phyloP scores from a whole-genome alignment of 2,797 vertebrate genomes.

The Todus mexicanus region DNA sequence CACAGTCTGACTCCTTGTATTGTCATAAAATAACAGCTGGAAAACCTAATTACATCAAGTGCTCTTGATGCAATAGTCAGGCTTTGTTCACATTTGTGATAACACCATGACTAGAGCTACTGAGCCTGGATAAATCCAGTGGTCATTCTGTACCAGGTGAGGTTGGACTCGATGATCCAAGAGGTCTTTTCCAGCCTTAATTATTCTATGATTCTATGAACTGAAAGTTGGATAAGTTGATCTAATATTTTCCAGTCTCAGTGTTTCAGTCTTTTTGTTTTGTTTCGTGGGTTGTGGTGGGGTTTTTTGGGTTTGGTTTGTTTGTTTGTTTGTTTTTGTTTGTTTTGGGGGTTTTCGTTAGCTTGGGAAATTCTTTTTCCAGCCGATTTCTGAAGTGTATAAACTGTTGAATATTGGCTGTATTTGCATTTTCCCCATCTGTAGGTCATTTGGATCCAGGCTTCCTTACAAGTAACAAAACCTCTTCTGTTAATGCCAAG shows the following conservation, averaged over 20 bases:
- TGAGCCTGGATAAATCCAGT: not conserved
- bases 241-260: not conserved
- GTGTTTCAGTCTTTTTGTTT: not conserved
- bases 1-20: not conserved
- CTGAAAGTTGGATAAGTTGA: not conserved
- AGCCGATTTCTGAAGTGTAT: not conserved
- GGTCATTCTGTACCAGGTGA: not conserved
- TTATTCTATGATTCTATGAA: too few species aligned
- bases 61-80: not conserved
- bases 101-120: not conserved
- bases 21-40: not conserved
- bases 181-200: too few species aligned
- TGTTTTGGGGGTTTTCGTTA: too few species aligned
- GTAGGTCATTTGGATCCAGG: slow-evolving; percentile 84
- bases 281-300: too few species aligned
- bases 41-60: not conserved
- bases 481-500: slow-evolving; percentile 69
- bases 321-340: too few species aligned
- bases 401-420: not conserved
- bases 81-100: not conserved
- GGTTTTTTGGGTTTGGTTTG: not conserved
- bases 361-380: not conserved
- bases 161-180: too few species aligned
- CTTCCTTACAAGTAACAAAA: slow-evolving; percentile 79
- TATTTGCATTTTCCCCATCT: slow-evolving; percentile 31